phyloP scores from a whole-genome alignment of 2,113 vertebrate species.

The Rhagologus leucostigma region DNA sequence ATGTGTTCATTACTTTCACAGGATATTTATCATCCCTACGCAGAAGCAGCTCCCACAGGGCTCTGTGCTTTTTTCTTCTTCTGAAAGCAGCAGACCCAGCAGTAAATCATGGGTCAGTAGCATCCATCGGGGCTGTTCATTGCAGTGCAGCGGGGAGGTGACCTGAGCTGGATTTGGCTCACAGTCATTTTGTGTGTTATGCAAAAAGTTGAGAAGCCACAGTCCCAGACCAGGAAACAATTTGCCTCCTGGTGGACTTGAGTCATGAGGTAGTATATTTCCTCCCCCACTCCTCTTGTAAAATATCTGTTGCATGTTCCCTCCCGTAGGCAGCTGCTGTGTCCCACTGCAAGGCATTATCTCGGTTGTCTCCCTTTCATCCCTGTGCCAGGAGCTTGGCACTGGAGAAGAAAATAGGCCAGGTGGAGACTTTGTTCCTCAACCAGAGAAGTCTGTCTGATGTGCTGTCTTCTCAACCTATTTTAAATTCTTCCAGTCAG shows the following conservation, averaged over 20 bases:
- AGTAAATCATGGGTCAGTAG: not conserved
- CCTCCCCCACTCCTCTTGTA: fast-evolving
- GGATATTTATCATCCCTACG: not conserved
- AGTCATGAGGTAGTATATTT: not conserved
- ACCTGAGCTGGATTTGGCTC: not conserved
- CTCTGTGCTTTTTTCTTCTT: not conserved
- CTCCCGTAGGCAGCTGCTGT: not conserved
- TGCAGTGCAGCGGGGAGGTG: fast-evolving
- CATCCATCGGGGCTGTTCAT: not conserved
- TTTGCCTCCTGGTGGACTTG: not conserved
- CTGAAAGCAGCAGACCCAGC: not conserved
- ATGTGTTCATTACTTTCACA: not conserved
- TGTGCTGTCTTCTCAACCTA: not conserved
- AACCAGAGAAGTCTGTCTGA: not conserved
- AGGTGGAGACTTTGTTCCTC: not conserved
- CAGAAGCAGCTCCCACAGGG: not conserved
- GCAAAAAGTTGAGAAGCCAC: not conserved
- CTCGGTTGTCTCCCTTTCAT: not conserved
- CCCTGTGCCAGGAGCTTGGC: not conserved
- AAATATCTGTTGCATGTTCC: not conserved
- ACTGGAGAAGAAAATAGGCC: not conserved
- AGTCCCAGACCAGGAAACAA: not conserved
- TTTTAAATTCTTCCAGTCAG: not conserved
- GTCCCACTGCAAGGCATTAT: not conserved
- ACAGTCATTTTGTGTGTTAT: not conserved